Evolutionary conservation across 2,113 vertebrate species (phyloP).

Genomic region (Paedocypris sp.): DNA sequence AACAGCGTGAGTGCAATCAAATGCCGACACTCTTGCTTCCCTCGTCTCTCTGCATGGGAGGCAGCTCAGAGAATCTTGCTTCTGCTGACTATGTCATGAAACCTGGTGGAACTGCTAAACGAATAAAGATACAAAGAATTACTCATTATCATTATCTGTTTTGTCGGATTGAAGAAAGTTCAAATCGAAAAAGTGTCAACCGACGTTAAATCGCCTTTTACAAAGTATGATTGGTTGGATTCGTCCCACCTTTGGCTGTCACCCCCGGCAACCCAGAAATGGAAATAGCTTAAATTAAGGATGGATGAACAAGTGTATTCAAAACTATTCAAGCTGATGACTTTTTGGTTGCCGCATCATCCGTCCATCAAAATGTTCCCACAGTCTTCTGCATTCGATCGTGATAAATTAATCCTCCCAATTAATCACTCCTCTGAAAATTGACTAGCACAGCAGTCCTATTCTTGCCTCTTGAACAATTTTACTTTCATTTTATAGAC

Average conservation of each 20-base stretch:
- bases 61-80: not conserved
- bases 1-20: conserved; percentile 22
- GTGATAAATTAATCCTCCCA: conserved; percentile 15
- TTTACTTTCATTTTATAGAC: not conserved
- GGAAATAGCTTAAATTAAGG: too few relatives aligned
- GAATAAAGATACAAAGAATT: too few relatives aligned
- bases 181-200: too few relatives aligned
- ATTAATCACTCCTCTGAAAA: conserved; percentile 8
- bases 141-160: too few relatives aligned
- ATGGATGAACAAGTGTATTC: not conserved
- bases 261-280: too few relatives aligned
- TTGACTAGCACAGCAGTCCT: not conserved
- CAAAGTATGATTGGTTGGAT: too few relatives aligned
- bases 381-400: not conserved
- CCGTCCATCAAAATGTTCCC: conserved; percentile 12
- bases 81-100: conserved; percentile 4
- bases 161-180: too few relatives aligned
- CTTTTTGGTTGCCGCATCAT: not conserved
- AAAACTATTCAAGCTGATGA: not conserved
- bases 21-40: not conserved
- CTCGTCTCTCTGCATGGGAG: not conserved
- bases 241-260: too few relatives aligned
- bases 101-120: not conserved
- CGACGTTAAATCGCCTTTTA: too few relatives aligned
- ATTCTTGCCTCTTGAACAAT: not conserved